A percentile compares a stretch with the other conserved stretches of the same genome.
Evolutionary conservation across 2,113 vertebrate genomes (phyloP).

Genomic region (Neodon shergylaensis): DNA sequence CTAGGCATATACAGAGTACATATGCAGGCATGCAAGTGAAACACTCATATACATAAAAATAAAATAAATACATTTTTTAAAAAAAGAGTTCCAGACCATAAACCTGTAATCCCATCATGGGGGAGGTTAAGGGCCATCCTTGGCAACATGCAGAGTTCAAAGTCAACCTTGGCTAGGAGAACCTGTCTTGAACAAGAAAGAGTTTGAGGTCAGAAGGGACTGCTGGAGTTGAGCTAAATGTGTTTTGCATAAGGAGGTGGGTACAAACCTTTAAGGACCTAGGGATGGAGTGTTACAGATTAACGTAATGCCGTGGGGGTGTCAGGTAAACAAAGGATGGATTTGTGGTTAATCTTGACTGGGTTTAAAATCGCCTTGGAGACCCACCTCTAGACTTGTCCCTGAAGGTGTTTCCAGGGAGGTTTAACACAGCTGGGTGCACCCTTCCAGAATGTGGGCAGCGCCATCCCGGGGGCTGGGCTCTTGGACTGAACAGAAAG

Average conservation of each 20-base stretch:
- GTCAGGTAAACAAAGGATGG: neutral
- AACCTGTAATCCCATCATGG: neutral
- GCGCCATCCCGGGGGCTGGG: neutral
- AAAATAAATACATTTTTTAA: neutral
- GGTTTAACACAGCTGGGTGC: neutral
- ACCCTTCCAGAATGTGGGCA: too few species aligned
- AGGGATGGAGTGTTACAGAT: neutral
- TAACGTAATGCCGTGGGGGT: too few species aligned
- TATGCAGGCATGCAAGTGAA: neutral
- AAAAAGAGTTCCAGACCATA: neutral
- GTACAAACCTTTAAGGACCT: neutral
- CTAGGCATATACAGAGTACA: neutral
- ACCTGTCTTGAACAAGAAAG: neutral
- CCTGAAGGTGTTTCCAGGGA: neutral
- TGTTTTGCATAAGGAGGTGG: neutral
- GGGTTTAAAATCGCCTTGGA: neutral
- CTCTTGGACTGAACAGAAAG: too few species aligned
- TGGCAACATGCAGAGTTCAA: neutral
- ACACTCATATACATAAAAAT: neutral
- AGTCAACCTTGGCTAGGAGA: neutral
- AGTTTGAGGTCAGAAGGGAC: neutral
- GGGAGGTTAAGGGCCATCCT: neutral
- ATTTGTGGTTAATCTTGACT: neutral
- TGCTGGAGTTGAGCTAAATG: neutral
- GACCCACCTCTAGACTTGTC: neutral